Conservation (phyloP, 2,888 invertebrate genomes). For the Smittia sp. region DNA sequence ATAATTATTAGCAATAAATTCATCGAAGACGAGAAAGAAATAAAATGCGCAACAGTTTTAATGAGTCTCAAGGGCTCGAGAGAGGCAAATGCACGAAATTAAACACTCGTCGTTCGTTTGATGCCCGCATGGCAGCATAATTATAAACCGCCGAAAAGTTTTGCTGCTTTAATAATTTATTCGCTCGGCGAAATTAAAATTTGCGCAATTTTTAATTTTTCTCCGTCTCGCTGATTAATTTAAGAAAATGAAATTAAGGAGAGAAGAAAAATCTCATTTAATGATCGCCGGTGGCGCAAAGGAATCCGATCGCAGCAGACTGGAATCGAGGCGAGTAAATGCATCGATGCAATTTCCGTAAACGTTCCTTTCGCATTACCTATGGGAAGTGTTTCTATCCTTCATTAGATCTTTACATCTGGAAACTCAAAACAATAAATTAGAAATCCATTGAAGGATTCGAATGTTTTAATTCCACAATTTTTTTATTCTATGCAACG, state of each 20-base stretch:
- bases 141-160: slow-evolving; percentile 34
- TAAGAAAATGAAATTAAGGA: slow-evolving; percentile 27
- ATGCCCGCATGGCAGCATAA: slow-evolving; percentile 39
- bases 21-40: slow-evolving; percentile 25
- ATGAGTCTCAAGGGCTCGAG: slow-evolving; percentile 23
- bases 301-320: neutral
- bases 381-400: too few species aligned
- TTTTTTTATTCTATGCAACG: too few species aligned
- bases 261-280: slow-evolving; percentile 33
- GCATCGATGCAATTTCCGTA: too few species aligned
- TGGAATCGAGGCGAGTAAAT: too few species aligned
- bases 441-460: too few species aligned
- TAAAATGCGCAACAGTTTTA: slow-evolving; percentile 15
- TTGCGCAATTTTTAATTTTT: neutral
- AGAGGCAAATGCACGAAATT: neutral
- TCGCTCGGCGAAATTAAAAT: neutral
- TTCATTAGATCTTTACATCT: too few species aligned
- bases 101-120: slow-evolving; percentile 3
- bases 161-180: slow-evolving; percentile 17
- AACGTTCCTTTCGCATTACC: too few species aligned
- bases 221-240: slow-evolving; percentile 5
- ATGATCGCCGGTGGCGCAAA: slow-evolving; percentile 26
- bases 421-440: too few species aligned
- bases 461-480: too few species aligned
- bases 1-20: slow-evolving; percentile 42